Evolutionary conservation across 2,797 vertebrate species (phyloP).

Genomic region (Hirundo rustica): DNA sequence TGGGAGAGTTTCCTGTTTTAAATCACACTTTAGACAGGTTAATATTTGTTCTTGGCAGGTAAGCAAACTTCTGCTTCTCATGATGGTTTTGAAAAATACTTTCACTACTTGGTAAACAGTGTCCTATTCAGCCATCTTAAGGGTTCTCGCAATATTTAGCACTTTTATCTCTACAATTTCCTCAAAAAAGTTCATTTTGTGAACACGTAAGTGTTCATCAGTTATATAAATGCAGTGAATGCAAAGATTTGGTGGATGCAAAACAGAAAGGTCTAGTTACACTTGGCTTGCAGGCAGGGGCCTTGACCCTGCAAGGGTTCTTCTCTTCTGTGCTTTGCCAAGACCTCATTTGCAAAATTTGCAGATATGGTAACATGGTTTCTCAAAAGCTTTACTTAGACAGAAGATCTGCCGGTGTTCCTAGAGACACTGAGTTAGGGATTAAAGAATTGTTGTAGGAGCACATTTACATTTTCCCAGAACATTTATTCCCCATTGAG

Average conservation of each 20-base stretch:
- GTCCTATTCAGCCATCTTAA: neutral
- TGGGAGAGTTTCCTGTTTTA: slow-evolving; percentile 83
- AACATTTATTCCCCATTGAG: neutral
- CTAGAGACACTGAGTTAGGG: neutral
- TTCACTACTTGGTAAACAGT: neutral
- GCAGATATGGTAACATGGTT: neutral
- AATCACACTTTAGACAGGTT: neutral
- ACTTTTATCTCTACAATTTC: neutral
- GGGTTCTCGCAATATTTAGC: neutral
- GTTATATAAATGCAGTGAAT: neutral
- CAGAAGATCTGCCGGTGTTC: neutral
- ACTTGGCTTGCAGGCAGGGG: neutral
- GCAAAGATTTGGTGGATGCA: neutral
- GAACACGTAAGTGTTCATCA: neutral
- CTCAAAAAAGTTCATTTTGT: neutral
- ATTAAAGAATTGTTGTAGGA: neutral
- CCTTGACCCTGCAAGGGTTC: neutral
- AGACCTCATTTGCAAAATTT: neutral
- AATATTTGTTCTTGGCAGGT: neutral
- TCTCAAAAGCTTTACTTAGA: neutral
- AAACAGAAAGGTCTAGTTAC: neutral
- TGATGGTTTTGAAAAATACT: neutral
- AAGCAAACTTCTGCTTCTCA: neutral
- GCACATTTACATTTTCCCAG: neutral
- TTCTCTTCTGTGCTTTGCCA: neutral